phyloP scores from a whole-genome alignment of 2,888 invertebrate genomes.

The Odiellus spinosus region DNA sequence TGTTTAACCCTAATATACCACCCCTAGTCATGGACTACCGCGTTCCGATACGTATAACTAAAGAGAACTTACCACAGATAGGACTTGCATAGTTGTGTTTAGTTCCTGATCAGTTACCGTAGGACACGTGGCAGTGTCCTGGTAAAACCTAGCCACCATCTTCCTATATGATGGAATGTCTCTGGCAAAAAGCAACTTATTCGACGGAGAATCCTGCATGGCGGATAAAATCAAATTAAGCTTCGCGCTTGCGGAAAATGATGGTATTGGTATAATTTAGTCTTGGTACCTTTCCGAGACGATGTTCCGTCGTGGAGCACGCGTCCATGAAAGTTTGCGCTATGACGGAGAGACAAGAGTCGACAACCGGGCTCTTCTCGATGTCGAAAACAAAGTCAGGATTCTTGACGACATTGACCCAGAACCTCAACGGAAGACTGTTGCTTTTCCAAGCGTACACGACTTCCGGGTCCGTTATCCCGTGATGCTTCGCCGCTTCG shows the following conservation, averaged over 20 bases:
- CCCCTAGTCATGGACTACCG: too few species aligned
- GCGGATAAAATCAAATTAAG: not conserved
- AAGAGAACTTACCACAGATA: slow-evolving; percentile 62
- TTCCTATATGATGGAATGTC: slow-evolving; percentile 83
- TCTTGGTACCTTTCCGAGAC: slow-evolving; percentile 23
- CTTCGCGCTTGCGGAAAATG: too few species aligned
- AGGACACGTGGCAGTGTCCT: slow-evolving; percentile 65
- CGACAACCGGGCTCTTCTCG: slow-evolving; percentile 25
- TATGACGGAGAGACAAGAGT: slow-evolving; percentile 28
- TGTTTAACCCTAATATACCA: too few species aligned
- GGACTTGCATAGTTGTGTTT: slow-evolving; percentile 79
- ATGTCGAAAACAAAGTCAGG: slow-evolving; percentile 30
- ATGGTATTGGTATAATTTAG: too few species aligned
- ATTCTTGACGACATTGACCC: slow-evolving; percentile 31
- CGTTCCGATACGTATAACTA: too few species aligned
- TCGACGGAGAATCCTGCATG: slow-evolving; percentile 68
- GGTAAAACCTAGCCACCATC: slow-evolving; percentile 77
- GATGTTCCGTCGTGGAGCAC: slow-evolving; percentile 24
- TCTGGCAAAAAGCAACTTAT: slow-evolving; percentile 86
- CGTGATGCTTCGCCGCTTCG: slow-evolving; percentile 25
- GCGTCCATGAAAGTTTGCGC: slow-evolving; percentile 30
- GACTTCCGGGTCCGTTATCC: slow-evolving; percentile 22
- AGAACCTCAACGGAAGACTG: slow-evolving; percentile 28
- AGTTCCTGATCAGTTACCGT: slow-evolving; percentile 84
- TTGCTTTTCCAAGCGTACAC: slow-evolving; percentile 26